These are phyloP conservation scores for Epinephelus fuscoguttatus DNA, from an alignment of 2,113 vertebrate species.

Conservation along the genomic window DNA sequence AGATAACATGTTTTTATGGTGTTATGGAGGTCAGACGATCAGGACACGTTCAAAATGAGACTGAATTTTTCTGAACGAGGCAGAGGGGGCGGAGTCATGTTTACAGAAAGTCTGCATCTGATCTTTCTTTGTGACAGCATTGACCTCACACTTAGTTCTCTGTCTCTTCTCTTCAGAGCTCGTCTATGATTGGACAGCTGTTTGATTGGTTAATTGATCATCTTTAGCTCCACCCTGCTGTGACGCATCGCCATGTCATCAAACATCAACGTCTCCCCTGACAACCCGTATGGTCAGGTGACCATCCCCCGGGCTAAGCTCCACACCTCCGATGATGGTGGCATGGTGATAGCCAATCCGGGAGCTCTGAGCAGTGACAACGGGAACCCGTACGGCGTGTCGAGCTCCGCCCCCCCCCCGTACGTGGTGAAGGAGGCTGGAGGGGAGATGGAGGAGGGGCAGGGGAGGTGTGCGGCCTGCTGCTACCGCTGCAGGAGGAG, in stretches of 20 bases:
- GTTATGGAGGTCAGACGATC: too few relatives aligned
- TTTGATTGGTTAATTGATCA: not conserved
- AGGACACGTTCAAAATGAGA: too few relatives aligned
- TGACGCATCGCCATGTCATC: constrained; percentile 53
- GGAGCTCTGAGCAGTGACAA: constrained; percentile 32
- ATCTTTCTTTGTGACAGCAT: too few relatives aligned
- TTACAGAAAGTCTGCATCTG: too few relatives aligned
- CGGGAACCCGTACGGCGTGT: constrained; percentile 21
- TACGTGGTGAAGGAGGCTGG: constrained; percentile 69
- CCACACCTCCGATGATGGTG: constrained; percentile 21
- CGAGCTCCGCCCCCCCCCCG: constrained; percentile 36
- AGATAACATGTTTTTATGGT: too few relatives aligned
- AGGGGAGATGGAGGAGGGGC: constrained; percentile 33
- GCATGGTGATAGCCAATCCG: constrained; percentile 70
- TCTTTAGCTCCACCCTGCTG: not conserved
- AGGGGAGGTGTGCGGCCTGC: constrained; percentile 40
- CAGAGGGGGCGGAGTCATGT: too few relatives aligned
- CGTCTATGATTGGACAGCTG: not conserved
- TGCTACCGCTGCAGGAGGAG: constrained; percentile 73
- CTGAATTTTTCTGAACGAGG: too few relatives aligned
- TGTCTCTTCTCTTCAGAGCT: too few relatives aligned
- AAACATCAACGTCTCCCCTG: constrained; percentile 63
- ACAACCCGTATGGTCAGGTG: constrained; percentile 75
- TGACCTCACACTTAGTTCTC: too few relatives aligned
- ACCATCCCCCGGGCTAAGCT: constrained; percentile 75